Percentiles rank a stretch among this genome's conserved stretches.
Conservation (phyloP, 2,797 vertebrate genomes). For the Labroides dimidiatus region DNA sequence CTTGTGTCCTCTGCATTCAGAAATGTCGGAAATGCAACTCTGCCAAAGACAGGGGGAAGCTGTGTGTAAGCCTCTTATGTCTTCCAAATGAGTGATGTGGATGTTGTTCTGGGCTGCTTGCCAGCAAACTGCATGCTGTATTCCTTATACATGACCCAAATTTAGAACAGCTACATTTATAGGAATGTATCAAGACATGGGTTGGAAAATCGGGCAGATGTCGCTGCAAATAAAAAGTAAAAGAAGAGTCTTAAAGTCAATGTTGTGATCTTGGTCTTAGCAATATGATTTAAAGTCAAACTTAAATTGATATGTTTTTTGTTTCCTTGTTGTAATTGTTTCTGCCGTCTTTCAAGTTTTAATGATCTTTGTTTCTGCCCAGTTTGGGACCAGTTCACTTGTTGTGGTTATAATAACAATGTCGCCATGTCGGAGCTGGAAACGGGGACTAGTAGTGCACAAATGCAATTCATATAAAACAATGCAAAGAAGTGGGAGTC, state of each 20-base stretch:
- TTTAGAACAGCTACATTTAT: background rate
- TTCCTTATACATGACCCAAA: background rate
- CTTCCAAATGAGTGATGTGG: background rate
- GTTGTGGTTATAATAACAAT: slow-evolving; percentile 41
- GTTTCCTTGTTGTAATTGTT: too few relatives aligned
- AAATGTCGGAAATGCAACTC: background rate
- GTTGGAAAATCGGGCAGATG: background rate
- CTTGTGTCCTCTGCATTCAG: background rate
- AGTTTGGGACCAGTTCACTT: slow-evolving; percentile 17
- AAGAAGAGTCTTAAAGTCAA: too few relatives aligned
- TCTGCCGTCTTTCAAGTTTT: background rate
- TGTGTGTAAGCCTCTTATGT: background rate
- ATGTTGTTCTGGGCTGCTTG: background rate
- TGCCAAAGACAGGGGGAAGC: background rate
- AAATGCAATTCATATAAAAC: slow-evolving; percentile 38
- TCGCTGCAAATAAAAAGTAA: background rate
- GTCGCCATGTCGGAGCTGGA: slow-evolving; percentile 56
- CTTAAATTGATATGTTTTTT: too few relatives aligned
- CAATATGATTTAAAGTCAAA: too few relatives aligned
- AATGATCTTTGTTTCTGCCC: background rate
- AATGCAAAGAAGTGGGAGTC: slow-evolving; percentile 71
- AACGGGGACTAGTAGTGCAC: slow-evolving; percentile 42
- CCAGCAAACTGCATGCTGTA: background rate
- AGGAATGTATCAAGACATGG: background rate
- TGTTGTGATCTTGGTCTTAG: too few relatives aligned